Conservation (phyloP, 2,888 invertebrate species). For the Andrena chrysosceles region DNA sequence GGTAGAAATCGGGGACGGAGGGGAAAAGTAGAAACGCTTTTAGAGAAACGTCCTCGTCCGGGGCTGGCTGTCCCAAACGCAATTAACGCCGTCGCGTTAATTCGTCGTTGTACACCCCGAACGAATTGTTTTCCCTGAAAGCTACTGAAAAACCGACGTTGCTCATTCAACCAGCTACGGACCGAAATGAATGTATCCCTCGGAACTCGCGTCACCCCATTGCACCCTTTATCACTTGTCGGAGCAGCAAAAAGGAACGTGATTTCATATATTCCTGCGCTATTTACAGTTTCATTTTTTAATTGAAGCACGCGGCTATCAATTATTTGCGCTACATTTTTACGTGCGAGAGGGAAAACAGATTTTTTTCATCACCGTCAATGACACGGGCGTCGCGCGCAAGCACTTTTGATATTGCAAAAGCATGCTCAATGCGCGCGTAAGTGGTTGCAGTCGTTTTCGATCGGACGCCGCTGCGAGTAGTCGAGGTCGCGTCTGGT, state of each 20-base stretch:
- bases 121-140: constrained; percentile 44
- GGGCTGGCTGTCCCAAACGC: constrained; percentile 36
- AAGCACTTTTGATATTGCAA: background rate
- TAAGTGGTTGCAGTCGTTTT: background rate
- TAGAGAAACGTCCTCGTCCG: background rate
- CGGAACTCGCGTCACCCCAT: background rate
- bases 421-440: background rate
- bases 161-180: constrained; percentile 3
- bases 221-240: background rate
- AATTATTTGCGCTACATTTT: background rate
- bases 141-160: constrained; percentile 36
- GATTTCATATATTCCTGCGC: background rate
- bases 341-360: background rate
- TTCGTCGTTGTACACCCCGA: constrained; percentile 35
- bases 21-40: constrained; percentile 33
- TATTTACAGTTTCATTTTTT: background rate
- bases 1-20: background rate
- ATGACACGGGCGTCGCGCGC: background rate
- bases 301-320: background rate
- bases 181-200: background rate
- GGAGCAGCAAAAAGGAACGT: background rate
- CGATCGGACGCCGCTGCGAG: background rate
- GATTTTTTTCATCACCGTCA: background rate
- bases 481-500: background rate
- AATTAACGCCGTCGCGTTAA: constrained; percentile 44